Conservation (phyloP, 2,113 vertebrate genomes). For the Patagioenas fasciata region DNA sequence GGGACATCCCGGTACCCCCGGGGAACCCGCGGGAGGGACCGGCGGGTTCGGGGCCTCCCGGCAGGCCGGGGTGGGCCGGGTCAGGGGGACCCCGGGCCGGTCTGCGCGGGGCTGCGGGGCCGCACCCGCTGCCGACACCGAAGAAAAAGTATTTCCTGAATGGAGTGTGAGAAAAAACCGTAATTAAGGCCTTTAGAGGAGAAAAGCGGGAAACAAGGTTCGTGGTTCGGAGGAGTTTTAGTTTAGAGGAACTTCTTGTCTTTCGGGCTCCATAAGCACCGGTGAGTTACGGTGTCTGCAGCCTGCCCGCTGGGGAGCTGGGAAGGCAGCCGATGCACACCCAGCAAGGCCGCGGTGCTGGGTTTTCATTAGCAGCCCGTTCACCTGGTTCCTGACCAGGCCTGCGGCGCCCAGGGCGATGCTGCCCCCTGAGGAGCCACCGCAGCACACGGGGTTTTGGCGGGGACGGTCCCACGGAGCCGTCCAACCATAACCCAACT, state of each 20-base stretch:
- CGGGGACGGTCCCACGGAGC: rapidly evolving
- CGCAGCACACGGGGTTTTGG: rapidly evolving
- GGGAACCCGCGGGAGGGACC: too few species aligned
- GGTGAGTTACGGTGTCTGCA: rapidly evolving
- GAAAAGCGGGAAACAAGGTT: rapidly evolving
- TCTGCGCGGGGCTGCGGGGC: too few species aligned
- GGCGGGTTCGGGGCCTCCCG: too few species aligned
- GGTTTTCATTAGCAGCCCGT: neutral
- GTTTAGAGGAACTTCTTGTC: too few species aligned
- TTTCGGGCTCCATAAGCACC: rapidly evolving
- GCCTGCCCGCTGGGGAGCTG: rapidly evolving
- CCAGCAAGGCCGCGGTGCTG: neutral
- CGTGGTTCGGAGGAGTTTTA: neutral
- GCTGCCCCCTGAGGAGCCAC: too few species aligned
- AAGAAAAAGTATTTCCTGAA: rapidly evolving
- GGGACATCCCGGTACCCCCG: too few species aligned
- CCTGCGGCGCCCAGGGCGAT: rapidly evolving
- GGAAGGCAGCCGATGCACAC: rapidly evolving
- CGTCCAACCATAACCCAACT: too few species aligned
- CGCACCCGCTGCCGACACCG: rapidly evolving
- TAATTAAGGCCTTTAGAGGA: neutral
- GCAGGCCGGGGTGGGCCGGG: too few species aligned
- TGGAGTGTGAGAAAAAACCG: neutral
- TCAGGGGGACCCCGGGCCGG: too few species aligned
- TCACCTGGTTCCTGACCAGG: neutral